Base-by-base conservation (phyloP, 2,113 vertebrate genomes). In the Silurus meridionalis region DNA sequence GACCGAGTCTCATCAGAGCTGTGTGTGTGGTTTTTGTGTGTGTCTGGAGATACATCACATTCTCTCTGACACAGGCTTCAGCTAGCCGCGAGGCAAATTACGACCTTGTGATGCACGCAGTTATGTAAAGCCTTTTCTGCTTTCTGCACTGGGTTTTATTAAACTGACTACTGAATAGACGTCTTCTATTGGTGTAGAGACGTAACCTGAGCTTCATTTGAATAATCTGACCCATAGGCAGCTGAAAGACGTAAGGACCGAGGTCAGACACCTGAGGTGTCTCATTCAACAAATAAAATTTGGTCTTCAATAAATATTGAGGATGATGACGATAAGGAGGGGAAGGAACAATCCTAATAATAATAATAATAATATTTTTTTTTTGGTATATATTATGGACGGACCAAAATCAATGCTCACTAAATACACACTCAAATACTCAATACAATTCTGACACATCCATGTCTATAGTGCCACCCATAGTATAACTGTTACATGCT, bases 41-140 rank as follows among this genome's bases (percentile, higher is more conserved):
- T 9, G 6, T 66, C 69, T 61, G n/a, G 17, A 86, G 28, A 64
- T 64, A 53, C 23, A 23, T 23, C 50, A 6, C 25, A 7, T 82
- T 74, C 66, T 77, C 83, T 48, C 85, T 81, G 85, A 80, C 64
- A 53, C 80, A 82, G 71, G 55, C 48, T 80, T 19, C 10, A 75
- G 2, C n/a, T 11, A 53, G 67, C 85, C 79, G 82, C 15, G 7
- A 53, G 79, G 8, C 57, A 2, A 61, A 46, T 21, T 57, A 53
- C 9, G 67, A 66, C 80, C 58, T 61, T 14, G 11, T 57, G 80
- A 77, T 75, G 69, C 25, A 3, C 46, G 4, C 48, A 3, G 58
- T 77, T 86, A 63, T 61, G 58, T 57, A 86, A 82, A 2, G 8
- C 48, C 25, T 2, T 46, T 8, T 46, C 63, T n/a, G 58, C 57